Evolutionary conservation across 2,113 vertebrate genomes (phyloP).

Genomic region (Cynopterus brachyotis): DNA sequence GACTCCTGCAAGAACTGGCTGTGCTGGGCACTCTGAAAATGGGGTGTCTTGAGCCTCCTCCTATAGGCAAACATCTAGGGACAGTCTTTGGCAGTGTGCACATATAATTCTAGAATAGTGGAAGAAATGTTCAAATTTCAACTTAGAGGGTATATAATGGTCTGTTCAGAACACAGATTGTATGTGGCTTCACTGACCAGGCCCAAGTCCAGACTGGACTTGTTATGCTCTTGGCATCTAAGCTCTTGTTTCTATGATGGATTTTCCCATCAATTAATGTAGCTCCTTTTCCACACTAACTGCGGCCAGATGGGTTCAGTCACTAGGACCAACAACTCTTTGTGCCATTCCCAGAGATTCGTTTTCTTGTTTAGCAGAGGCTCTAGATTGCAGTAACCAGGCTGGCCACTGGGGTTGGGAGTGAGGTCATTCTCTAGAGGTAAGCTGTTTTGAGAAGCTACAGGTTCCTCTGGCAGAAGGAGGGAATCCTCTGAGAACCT

Average conservation of each 20-base stretch:
- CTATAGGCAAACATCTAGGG: not conserved
- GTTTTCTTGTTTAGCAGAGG: slow-evolving; percentile 39
- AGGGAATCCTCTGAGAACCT: not conserved
- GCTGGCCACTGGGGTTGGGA: not conserved
- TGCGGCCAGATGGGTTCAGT: slow-evolving; percentile 31
- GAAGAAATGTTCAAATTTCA: not conserved
- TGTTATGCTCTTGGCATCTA: not conserved
- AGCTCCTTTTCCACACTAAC: not conserved
- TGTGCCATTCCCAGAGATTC: slow-evolving; percentile 18
- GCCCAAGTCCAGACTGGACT: not conserved
- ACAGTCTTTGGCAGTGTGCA: not conserved
- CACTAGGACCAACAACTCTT: not conserved
- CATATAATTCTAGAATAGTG: not conserved
- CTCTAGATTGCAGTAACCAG: not conserved
- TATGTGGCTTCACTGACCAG: not conserved
- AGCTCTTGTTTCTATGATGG: not conserved
- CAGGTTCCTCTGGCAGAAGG: not conserved
- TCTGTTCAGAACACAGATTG: not conserved
- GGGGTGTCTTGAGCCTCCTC: not conserved
- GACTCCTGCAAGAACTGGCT: not conserved
- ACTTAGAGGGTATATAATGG: not conserved
- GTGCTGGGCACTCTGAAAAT: not conserved
- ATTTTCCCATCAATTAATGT: not conserved
- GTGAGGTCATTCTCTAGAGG: not conserved
- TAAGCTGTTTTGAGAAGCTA: not conserved